These are phyloP conservation scores for Callinectes sapidus DNA, from an alignment of 2,888 invertebrate genomes.

Conservation along the genomic window DNA sequence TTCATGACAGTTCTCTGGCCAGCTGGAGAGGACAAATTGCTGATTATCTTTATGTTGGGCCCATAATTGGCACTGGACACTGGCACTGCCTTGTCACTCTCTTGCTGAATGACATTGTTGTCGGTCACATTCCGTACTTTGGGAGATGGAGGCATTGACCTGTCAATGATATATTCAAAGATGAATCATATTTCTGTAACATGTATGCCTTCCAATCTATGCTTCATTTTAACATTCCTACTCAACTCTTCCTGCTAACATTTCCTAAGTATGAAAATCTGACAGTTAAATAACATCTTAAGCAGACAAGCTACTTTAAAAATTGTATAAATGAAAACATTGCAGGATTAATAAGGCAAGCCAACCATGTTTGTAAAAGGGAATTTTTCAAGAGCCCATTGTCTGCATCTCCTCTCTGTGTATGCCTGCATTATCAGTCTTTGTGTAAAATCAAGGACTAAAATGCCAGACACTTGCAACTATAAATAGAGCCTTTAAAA, in stretches of 20 bases:
- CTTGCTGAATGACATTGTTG: slow-evolving; percentile 39
- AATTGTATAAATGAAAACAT: not conserved
- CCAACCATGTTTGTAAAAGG: no score
- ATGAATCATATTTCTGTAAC: not conserved
- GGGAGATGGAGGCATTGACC: slow-evolving; percentile 72
- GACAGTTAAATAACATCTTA: not conserved
- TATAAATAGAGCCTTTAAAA: no score
- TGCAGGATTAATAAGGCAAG: not conserved
- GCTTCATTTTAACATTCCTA: not conserved
- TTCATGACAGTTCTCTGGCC: slow-evolving; percentile 70
- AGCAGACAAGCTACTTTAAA: not conserved
- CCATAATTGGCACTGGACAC: slow-evolving; percentile 31
- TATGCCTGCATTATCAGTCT: no score
- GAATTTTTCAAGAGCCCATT: no score
- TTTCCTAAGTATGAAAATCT: not conserved
- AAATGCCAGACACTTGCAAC: no score
- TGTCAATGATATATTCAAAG: not conserved
- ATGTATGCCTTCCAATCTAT: not conserved
- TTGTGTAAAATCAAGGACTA: no score
- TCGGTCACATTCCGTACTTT: slow-evolving; percentile 62
- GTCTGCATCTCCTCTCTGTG: no score
- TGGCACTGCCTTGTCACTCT: slow-evolving; percentile 43
- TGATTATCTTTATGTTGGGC: slow-evolving; percentile 68
- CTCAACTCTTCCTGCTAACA: not conserved
- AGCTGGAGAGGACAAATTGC: slow-evolving; percentile 61